Percentiles rank a stretch among this genome's conserved stretches.
phyloP scores from a whole-genome alignment of 1,140 invertebrate species.

The Thalassaphorura encarpata region DNA sequence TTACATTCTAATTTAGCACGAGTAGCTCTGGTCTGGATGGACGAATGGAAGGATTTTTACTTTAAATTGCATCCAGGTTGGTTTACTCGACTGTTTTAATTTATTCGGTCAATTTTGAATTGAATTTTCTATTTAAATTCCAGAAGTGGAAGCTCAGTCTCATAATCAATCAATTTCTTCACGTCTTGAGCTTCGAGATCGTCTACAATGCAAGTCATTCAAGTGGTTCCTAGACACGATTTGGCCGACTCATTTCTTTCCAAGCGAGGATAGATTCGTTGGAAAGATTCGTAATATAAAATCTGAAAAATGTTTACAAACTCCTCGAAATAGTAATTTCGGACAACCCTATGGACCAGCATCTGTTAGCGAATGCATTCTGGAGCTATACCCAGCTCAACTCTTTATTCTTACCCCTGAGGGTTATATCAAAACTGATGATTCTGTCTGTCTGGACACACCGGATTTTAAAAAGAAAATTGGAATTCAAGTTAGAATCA shows the following conservation, averaged over 20 bases:
- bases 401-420: conserved; percentile 61
- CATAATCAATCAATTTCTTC: conserved; percentile 58
- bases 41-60: conserved; percentile 84
- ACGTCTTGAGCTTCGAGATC: conserved; percentile 60
- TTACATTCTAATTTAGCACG: conserved; percentile 80
- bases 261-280: conserved; percentile 67
- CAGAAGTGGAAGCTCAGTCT: conserved; percentile 49
- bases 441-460: conserved; percentile 59
- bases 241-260: conserved; percentile 83
- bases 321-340: conserved; percentile 43
- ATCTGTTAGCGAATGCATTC: conserved; percentile 42
- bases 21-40: conserved; percentile 87
- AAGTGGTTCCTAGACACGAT: conserved; percentile 86
- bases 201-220: conserved; percentile 77
- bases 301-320: conserved; percentile 48
- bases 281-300: conserved; percentile 51
- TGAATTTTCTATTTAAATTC: conserved; percentile 17
- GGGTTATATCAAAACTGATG: conserved; percentile 58
- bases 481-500: conserved; percentile 48
- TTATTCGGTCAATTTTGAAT: background rate
- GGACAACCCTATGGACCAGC: conserved; percentile 53
- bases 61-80: conserved; percentile 64
- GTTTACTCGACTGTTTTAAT: conserved; percentile 3
- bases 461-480: conserved; percentile 43
- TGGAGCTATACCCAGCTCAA: conserved; percentile 47